Base-by-base conservation (phyloP, 2,888 invertebrate genomes). In the Scaptomyza flava region DNA sequence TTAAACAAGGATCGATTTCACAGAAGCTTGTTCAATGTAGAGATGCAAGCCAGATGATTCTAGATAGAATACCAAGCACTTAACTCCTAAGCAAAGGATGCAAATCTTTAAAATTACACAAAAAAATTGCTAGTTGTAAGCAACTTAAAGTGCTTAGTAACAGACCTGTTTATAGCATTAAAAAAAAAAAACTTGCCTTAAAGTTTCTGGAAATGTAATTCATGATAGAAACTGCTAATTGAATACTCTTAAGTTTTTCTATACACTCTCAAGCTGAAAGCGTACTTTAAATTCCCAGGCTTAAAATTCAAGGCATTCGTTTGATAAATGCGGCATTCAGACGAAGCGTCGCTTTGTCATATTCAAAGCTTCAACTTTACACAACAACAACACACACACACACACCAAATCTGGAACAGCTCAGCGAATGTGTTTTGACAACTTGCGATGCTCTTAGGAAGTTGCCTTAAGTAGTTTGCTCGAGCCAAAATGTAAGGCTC, bases 391-490 rank as follows among this genome's bases (percentile, higher is more conserved):
- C 23, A 51, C 5, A 31, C 23, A 56, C 23, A 17, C n/a, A 38
- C 23, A 59, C 9, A 66, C 75, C 76, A 77, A 77, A 77, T 77
- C 62, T 68, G 76, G 76, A 75, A 74, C 66, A 74, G 63, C 52
- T 58, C 61, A 71, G 59, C 59, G 72, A 58, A 69, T 75, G 71
- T 77, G 77, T 72, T 77, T 73, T 77, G 77, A 77, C 77, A 77
- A 77, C 77, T 76, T 36, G 71, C 53, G 54, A 56, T 17, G 48
- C 65, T 68, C 54, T 63, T 50, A 68, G 72, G 80, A 79, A 73
- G 80, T 72, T 75, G 75, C 80, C 82, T 78, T 80, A 82, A 76
- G 85, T 73, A 77, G 77, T 73, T 73, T 77, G 73, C 61, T 64
- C 73, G 75, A 68, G 68, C 79, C 81, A 81, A 79, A 66, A 74